Evolutionary conservation across 2,888 invertebrate species (phyloP), one percentile per base, ranked within the genome.

Genomic region (Matsumyia berberina): DNA sequence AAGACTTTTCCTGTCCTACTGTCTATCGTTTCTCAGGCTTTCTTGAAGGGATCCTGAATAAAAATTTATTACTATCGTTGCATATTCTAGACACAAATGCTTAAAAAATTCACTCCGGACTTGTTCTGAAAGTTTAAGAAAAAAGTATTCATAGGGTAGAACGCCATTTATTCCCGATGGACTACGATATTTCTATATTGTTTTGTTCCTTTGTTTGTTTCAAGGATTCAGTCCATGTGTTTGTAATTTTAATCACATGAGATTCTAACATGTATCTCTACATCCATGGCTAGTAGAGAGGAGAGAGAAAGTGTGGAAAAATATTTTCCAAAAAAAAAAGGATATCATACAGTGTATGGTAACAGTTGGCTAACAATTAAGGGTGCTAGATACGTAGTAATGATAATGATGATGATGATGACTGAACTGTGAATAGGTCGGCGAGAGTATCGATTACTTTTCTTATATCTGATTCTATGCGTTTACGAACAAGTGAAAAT

Each of bases 351-450:
- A n/a, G 55, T 9, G 29, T 66, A 66, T 51, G 15, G 78, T 79
- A 85, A 85, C 85, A 85, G 85, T 85, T 85, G 85, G 85, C 66
- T 66, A 46, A 74, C 80, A 85, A 85, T 85, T 85, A 85, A 85
- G 85, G 85, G 80, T 85, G 85, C 85, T 85, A 85, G 85, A 85
- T 85, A 80, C 80, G 70, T 70, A 69, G 70, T 74, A 85, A 80
- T 85, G 85, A 85, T 80, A 80, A 85, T 76, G 70, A 62, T 53
- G 62, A 81, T 79, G 67, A 83, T 73, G 72, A 62, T 51, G 73
- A 74, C 83, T 64, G 78, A 24, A 79, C 67, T 73, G 79, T 44
- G 79, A 83, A 83, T 83, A 57, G 62, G 66, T 73, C 46, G 67
- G 78, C 33, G 49, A 73, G 73, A 67, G 79, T 83, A 83, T 83